Evolutionary conservation across 1,140 invertebrate species (phyloP).

Genomic region (Notospermus geniculatus): DNA sequence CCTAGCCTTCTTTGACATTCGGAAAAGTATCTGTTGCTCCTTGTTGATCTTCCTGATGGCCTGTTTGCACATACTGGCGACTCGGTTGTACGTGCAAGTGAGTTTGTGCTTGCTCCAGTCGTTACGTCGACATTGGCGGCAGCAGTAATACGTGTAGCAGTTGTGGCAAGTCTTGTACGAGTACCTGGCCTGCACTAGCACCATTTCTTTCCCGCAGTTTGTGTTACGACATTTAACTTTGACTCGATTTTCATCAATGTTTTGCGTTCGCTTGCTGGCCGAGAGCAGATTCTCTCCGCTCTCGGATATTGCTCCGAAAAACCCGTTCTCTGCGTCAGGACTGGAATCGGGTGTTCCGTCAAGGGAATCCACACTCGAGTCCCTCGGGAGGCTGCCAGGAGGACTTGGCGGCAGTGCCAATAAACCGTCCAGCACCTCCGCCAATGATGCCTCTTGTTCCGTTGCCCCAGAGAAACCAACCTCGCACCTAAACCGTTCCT

Average conservation of each 20-base stretch:
- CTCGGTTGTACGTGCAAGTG: slow-evolving; percentile 84
- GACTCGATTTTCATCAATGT: slow-evolving; percentile 34
- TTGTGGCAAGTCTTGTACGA: slow-evolving; percentile 89
- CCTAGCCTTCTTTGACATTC: slow-evolving; percentile 29
- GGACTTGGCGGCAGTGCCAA: slow-evolving; percentile 73
- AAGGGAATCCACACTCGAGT: neutral
- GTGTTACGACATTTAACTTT: slow-evolving; percentile 49
- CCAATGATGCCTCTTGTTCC: slow-evolving; percentile 73
- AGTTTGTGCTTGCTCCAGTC: slow-evolving; percentile 90
- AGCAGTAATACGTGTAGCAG: slow-evolving; percentile 75
- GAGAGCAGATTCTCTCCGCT: neutral
- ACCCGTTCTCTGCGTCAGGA: neutral
- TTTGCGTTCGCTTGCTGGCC: neutral
- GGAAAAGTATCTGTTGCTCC: slow-evolving; percentile 22
- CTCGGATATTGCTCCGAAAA: neutral
- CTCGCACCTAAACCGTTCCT: too few species aligned
- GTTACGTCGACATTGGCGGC: slow-evolving; percentile 76
- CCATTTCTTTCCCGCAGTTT: slow-evolving; percentile 49
- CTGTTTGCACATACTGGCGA: slow-evolving; percentile 77
- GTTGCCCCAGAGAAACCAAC: slow-evolving; percentile 22
- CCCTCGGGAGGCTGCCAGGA: neutral
- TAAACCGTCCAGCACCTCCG: slow-evolving; percentile 88
- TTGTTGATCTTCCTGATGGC: slow-evolving; percentile 71
- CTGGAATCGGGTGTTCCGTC: neutral
- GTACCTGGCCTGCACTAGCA: slow-evolving; percentile 49